phyloP scores from a whole-genome alignment of 2,888 invertebrate genomes.

The Lycaena phlaeas region DNA sequence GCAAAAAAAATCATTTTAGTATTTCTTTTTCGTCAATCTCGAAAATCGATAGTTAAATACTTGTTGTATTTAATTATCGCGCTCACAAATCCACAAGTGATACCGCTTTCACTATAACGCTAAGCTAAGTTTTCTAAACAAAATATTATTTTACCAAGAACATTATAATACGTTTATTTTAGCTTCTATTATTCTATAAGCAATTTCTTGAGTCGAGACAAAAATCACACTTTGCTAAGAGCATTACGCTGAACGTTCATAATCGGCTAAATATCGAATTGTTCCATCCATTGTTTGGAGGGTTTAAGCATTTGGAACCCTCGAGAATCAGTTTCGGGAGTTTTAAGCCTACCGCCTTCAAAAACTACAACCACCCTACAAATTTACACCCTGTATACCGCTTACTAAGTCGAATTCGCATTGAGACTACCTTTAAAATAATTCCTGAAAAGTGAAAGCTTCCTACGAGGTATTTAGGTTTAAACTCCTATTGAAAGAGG shows the following conservation, averaged over 20 bases:
- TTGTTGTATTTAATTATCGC: no score
- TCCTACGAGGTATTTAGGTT: constrained; percentile 70
- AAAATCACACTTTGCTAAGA: constrained; percentile 66
- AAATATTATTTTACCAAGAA: no score
- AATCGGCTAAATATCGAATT: constrained; percentile 72
- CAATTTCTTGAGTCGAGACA: constrained; percentile 24
- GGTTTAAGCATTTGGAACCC: constrained; percentile 55
- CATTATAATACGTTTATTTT: no score
- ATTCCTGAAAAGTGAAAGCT: constrained; percentile 73
- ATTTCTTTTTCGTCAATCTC: no score
- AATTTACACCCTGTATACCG: constrained; percentile 32
- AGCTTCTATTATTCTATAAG: not conserved
- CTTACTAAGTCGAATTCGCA: constrained; percentile 35
- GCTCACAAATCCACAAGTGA: no score
- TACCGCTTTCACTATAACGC: no score
- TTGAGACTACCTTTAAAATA: constrained; percentile 36
- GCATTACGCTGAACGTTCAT: constrained; percentile 62
- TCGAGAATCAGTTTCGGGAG: constrained; percentile 64
- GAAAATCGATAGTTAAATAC: no score
- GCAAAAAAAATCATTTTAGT: no score
- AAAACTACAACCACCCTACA: constrained; percentile 32
- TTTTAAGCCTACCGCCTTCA: constrained; percentile 66
- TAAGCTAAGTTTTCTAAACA: no score
- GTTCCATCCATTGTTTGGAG: constrained; percentile 65
- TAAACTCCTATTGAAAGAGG: constrained; percentile 72